A percentile compares a stretch with the other conserved stretches of the same genome.
Conservation (phyloP, 2,113 vertebrate genomes). For the Podarcis raffonei region DNA sequence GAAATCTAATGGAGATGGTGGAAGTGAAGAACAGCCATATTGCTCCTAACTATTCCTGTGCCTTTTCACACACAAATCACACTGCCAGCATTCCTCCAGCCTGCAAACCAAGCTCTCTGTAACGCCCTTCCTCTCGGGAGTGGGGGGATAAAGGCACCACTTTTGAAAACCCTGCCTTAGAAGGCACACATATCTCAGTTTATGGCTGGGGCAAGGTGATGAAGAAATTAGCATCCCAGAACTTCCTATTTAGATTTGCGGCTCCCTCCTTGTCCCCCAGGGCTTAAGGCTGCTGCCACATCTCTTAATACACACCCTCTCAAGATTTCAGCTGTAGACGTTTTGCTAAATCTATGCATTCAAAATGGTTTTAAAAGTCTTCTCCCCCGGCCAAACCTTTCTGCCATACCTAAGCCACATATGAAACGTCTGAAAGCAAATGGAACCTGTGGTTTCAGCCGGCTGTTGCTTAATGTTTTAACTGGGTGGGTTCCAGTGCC, state of each 20-base stretch:
- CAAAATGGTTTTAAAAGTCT: neutral
- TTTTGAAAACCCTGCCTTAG: neutral
- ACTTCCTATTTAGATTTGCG: neutral
- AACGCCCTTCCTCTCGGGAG: no score
- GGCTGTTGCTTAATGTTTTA: slow-evolving; percentile 3
- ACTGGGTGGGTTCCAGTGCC: neutral
- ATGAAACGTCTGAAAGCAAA: slow-evolving; percentile 2
- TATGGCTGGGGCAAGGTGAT: neutral
- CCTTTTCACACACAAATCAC: neutral
- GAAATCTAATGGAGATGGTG: no score
- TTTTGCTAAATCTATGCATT: neutral
- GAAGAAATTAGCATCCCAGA: neutral
- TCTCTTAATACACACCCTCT: neutral
- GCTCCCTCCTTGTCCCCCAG: neutral
- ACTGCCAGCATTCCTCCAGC: neutral
- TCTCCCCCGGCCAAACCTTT: neutral
- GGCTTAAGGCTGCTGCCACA: neutral
- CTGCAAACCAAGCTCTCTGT: neutral
- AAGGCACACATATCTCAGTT: neutral
- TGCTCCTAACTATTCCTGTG: neutral
- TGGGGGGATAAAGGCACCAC: neutral
- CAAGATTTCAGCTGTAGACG: neutral
- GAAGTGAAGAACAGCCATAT: no score
- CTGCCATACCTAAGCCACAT: neutral
- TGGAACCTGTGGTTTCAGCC: neutral